Evolutionary conservation across 1,140 invertebrate genomes (phyloP).

Genomic region (Asobara japonica): DNA sequence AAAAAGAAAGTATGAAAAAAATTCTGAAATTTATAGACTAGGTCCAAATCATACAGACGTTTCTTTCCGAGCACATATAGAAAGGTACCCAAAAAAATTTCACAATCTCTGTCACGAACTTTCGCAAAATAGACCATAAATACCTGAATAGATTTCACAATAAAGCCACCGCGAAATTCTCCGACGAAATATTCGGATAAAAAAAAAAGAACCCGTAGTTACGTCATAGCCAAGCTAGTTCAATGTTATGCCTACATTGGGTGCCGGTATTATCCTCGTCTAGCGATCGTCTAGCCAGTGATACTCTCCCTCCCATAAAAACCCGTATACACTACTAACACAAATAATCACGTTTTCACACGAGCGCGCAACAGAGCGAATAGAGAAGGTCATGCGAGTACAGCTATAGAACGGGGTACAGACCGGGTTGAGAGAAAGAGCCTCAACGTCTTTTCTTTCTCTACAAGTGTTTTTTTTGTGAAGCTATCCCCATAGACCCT

Average conservation of each 20-base stretch:
- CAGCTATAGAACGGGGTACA: not conserved
- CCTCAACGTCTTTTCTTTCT: not conserved
- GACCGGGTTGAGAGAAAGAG: not conserved
- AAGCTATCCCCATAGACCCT: not conserved
- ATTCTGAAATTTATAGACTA: too few relatives aligned
- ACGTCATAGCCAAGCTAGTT: not conserved
- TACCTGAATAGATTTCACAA: not conserved
- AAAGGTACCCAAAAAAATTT: not conserved
- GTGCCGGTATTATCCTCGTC: constrained; percentile 59
- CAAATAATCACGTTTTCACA: constrained; percentile 14
- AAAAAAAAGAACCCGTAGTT: not conserved
- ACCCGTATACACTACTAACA: constrained; percentile 32
- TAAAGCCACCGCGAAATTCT: not conserved
- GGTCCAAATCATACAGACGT: too few relatives aligned
- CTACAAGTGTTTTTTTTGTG: not conserved
- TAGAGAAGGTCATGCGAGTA: constrained; percentile 12
- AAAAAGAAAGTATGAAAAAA: too few relatives aligned
- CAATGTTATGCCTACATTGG: constrained; percentile 24
- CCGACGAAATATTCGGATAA: not conserved
- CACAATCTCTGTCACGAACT: not conserved
- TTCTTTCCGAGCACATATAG: not conserved
- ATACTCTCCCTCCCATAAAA: constrained; percentile 46
- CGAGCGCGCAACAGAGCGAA: constrained; percentile 20
- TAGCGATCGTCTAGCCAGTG: constrained; percentile 61
- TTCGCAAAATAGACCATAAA: not conserved